Base-by-base conservation (phyloP, 2,113 vertebrate genomes). In the Caretta caretta region DNA sequence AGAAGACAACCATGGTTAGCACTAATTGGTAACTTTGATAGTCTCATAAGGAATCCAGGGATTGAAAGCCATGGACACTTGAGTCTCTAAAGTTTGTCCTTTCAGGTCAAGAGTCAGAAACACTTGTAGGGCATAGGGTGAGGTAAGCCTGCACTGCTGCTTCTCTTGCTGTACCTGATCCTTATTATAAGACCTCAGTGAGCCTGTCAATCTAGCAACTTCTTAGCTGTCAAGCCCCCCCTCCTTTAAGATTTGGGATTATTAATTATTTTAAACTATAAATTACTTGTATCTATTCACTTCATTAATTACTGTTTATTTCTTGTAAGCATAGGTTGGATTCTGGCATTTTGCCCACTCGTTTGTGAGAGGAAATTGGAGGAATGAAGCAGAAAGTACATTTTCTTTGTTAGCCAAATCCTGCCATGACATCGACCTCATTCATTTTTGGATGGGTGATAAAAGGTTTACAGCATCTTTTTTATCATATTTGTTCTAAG, bases 301-400 rank as follows among this genome's bases (percentile, higher is more conserved):
- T 56, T 19, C 3, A 2, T 3, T 49, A 46, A n/a, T n/a, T 42
- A 38, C 35, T 22, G 8, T 50, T 42, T 27, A 49, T 35, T n/a
- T 54, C 13, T 35, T 76, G 19, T 10, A 20, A 69, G 19, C 93
- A 29, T 89, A 99, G 99, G 98, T 99, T 83, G 99, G 99, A 1
- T 98, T 96, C 96, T 99, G 98, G 95, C 99, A 99, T 92, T 99
- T 99, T 93, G 98, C 99, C 80, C 99, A 99, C 96, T 99, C 98
- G 1, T 99, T 98, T 94, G 99, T 99, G 54, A 98, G 99, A 89
- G 99, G 99, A 25, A 99, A 98, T 96, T 99, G 99, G 99, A 98
- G 98, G 89, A 99, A 99, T 31, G 98, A 99, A 91, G 96, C 96
- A 0, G 98, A 99, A 83, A 99, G 99, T 94, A 98, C 98, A 11